A percentile compares a stretch with the other conserved stretches of the same genome.
phyloP scores from a whole-genome alignment of 2,888 invertebrate genomes.

The Orthonychiurus folsomi region DNA sequence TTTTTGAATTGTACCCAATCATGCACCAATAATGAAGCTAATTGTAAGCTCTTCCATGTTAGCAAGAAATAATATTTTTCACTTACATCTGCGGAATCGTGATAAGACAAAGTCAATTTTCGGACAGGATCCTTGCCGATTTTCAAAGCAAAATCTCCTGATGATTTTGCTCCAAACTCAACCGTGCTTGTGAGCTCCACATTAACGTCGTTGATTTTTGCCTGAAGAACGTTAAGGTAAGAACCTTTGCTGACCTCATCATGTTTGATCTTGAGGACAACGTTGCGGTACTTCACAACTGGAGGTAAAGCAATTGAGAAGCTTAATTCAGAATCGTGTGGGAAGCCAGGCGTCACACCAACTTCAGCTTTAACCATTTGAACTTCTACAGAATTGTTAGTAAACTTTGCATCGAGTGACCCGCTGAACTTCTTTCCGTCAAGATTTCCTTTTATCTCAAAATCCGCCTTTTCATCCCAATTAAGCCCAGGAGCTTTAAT shows the following conservation, averaged over 20 bases:
- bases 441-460: background rate
- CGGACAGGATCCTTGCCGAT: background rate
- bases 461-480: background rate
- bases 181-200: background rate
- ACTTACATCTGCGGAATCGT: too few relatives aligned
- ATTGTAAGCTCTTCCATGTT: too few relatives aligned
- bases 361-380: background rate
- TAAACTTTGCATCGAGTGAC: background rate
- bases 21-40: too few relatives aligned
- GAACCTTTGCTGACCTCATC: background rate
- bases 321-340: background rate
- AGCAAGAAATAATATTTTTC: too few relatives aligned
- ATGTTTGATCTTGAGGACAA: background rate
- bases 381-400: background rate
- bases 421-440: background rate
- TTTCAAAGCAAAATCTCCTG: background rate
- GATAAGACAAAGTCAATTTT: background rate
- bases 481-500: background rate
- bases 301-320: background rate
- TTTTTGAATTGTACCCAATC: too few relatives aligned
- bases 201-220: background rate
- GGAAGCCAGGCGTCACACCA: background rate
- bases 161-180: background rate
- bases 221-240: background rate
- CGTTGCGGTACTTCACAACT: background rate